Conservation (phyloP, 2,113 vertebrate species). For the Casuarius casuarius region DNA sequence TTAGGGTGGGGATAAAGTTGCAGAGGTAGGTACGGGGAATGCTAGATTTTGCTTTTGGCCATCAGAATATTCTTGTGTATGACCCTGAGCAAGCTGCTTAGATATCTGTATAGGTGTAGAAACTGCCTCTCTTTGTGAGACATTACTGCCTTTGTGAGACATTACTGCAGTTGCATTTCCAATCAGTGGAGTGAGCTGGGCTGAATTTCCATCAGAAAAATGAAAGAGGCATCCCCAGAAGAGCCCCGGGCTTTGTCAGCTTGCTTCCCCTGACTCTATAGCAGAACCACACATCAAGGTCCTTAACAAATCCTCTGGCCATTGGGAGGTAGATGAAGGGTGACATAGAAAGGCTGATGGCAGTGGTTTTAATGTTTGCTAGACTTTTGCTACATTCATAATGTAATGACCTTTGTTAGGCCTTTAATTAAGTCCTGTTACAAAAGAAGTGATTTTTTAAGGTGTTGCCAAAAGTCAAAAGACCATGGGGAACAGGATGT, state of each 20-base stretch:
- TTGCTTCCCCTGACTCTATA: not conserved
- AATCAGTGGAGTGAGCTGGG: not conserved
- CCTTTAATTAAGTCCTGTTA: not conserved
- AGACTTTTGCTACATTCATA: not conserved
- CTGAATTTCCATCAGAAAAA: not conserved
- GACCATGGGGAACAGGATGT: not conserved
- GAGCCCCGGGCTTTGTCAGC: not conserved
- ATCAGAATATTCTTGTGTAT: not conserved
- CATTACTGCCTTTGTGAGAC: not conserved
- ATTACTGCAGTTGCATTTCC: not conserved
- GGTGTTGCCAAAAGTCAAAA: not conserved
- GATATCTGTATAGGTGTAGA: not conserved
- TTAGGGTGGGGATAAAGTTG: not conserved
- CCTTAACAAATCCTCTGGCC: not conserved
- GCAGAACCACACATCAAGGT: not conserved
- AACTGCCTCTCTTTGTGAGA: not conserved
- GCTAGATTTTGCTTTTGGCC: not conserved
- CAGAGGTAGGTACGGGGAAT: not conserved
- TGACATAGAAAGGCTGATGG: not conserved
- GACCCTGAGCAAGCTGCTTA: not conserved
- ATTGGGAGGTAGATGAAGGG: not conserved
- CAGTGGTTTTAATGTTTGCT: not conserved
- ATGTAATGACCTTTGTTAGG: not conserved
- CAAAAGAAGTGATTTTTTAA: not conserved
- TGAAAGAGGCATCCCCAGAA: not conserved